A percentile compares a stretch with the other conserved stretches of the same genome.
These are phyloP conservation scores for Lepus timidus DNA, from an alignment of 2,113 vertebrate species.

Conservation along the genomic window DNA sequence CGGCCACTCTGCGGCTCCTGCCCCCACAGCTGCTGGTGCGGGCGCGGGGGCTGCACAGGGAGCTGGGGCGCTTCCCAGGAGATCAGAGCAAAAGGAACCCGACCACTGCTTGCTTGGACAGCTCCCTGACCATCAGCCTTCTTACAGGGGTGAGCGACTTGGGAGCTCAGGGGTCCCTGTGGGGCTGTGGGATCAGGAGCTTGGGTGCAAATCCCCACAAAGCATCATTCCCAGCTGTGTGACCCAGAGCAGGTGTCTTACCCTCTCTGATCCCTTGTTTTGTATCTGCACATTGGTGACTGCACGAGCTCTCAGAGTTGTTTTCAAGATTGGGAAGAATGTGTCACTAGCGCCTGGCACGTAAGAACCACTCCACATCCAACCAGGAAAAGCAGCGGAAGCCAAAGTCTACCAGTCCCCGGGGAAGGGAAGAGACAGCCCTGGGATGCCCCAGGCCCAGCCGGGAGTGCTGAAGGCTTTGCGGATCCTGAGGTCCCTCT, in stretches of 20 bases:
- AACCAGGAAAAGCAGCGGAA: slow-evolving; percentile 2
- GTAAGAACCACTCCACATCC: neutral
- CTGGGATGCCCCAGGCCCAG: neutral
- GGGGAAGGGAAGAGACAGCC: slow-evolving; percentile 39
- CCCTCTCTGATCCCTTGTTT: slow-evolving; percentile 37
- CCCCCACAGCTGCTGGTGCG: fast-evolving
- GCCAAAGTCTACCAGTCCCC: slow-evolving; percentile 25
- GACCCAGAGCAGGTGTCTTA: neutral
- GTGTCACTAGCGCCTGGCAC: slow-evolving; percentile 50
- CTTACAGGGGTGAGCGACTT: too few relatives aligned
- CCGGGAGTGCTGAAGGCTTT: fast-evolving
- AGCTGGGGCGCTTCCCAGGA: neutral
- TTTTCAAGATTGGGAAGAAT: slow-evolving; percentile 25
- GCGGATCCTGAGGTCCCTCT: neutral
- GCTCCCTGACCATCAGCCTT: too few relatives aligned
- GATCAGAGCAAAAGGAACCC: too few relatives aligned
- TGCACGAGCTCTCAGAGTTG: slow-evolving; percentile 46
- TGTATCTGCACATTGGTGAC: neutral
- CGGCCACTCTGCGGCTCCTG: neutral
- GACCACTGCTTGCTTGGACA: fast-evolving
- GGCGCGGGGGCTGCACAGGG: too few relatives aligned
- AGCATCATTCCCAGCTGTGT: slow-evolving; percentile 41
- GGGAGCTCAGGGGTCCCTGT: neutral
- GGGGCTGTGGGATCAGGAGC: fast-evolving
- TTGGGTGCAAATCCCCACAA: neutral